Evolutionary conservation across 2,113 vertebrate genomes (phyloP), one percentile per base, ranked within the genome.

Genomic region (Tiliqua scincoides): DNA sequence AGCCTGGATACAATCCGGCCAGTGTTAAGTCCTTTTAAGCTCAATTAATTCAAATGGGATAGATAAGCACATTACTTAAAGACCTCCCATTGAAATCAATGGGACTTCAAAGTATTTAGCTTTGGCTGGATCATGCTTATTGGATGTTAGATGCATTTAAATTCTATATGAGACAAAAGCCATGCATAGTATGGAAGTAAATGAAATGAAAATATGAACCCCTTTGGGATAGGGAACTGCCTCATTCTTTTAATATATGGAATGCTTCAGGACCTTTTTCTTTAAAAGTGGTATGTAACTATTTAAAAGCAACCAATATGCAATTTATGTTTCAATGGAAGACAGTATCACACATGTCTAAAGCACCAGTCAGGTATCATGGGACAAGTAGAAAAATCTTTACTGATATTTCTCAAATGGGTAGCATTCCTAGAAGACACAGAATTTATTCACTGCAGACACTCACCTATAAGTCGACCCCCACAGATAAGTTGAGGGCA

Each of bases 311-410:
- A 48, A 8, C 8, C 43, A 48, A 48, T 48, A 48, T 48, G 43
- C 43, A 48, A 48, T 48, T 4, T 0, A 0, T 30, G 3, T 70
- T 62, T 61, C 12, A 79, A 18, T 1, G 61, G 52, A 71, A 83
- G 65, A 80, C 83, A 73, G 17, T 4, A 61, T 14, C 37, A 65
- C 20, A 70, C 37, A 21, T 1, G 1, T 32, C 75, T 81, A 74
- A 4, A 75, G 65, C 84, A 85, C 72, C 89, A 32, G 25, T 48
- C 40, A 82, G 87, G 71, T 43, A 4, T 57, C 2, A 15, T 0
- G 18, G 40, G n/a, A 21, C 30, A 63, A n/a, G 21, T 17, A 65
- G n/a, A 81, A 86, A 78, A 40, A 2, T 15, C 35, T 8, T 9
- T 15, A 30, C 4, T 23, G 11, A 15, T 84, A 62, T 73, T 72